A percentile compares a stretch with the other conserved stretches of the same genome.
Evolutionary conservation across 2,113 vertebrate genomes (phyloP).

Genomic region (Euleptes europaea): DNA sequence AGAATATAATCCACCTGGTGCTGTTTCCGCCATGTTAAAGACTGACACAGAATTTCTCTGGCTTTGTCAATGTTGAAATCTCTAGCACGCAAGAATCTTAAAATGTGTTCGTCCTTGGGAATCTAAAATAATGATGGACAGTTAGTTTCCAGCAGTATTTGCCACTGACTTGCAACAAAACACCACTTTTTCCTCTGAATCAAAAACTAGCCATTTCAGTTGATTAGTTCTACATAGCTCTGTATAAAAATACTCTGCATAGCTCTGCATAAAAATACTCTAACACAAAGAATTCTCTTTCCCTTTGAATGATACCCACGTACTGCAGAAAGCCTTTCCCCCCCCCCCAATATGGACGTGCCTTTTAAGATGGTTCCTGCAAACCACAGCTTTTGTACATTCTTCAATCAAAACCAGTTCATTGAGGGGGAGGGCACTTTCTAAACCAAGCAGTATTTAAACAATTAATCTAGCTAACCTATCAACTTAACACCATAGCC

Average conservation of each 20-base stretch:
- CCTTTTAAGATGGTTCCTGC: no score
- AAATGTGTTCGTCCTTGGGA: slow-evolving; percentile 94
- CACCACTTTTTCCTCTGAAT: neutral
- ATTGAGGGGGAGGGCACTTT: neutral
- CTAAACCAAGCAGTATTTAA: neutral
- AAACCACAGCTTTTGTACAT: neutral
- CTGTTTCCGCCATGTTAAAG: slow-evolving; percentile 93
- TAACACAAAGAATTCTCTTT: no score
- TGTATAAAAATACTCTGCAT: no score
- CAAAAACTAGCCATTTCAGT: neutral
- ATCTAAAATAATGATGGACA: slow-evolving; percentile 73
- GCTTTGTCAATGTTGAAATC: slow-evolving; percentile 96
- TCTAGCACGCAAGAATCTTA: slow-evolving; percentile 90
- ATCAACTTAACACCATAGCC: neutral
- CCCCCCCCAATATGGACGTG: no score
- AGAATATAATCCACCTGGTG: slow-evolving; percentile 94
- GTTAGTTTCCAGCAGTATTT: neutral
- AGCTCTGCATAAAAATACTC: no score
- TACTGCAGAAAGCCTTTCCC: no score
- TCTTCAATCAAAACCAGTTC: neutral
- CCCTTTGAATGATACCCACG: no score
- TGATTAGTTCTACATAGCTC: neutral
- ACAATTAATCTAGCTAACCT: no score
- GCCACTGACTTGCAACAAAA: neutral
- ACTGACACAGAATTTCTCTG: slow-evolving; percentile 91